phyloP scores from a whole-genome alignment of 1,140 invertebrate species.

The Drosophila willistoni region DNA sequence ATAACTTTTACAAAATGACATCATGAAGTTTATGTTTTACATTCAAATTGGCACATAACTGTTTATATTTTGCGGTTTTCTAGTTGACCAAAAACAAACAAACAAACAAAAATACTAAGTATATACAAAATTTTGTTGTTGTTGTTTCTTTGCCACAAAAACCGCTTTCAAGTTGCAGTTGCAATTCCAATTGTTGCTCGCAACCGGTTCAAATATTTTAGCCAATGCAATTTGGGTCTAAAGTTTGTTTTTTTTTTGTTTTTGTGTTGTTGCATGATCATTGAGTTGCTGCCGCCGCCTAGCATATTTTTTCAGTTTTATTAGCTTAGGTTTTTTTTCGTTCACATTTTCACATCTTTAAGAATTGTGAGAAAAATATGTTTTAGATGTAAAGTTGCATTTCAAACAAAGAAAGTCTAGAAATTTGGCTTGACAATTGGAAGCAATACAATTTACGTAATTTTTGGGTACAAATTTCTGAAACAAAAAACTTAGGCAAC shows the following conservation, averaged over 20 bases:
- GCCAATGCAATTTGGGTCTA: slow-evolving; percentile 72
- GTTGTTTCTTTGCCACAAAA: slow-evolving; percentile 41
- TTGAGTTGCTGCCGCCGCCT: slow-evolving; percentile 33
- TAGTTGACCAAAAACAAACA: slow-evolving; percentile 42
- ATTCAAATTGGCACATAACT: slow-evolving; percentile 28
- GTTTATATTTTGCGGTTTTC: slow-evolving; percentile 63
- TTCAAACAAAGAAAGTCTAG: slow-evolving; percentile 11
- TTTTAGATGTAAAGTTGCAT: slow-evolving; percentile 6
- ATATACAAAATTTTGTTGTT: neutral
- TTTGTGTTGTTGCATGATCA: slow-evolving; percentile 66
- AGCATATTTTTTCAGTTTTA: slow-evolving; percentile 47
- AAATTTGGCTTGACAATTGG: neutral
- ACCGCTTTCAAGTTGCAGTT: slow-evolving; percentile 56
- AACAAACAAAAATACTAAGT: neutral
- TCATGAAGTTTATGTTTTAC: slow-evolving; percentile 35
- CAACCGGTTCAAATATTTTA: slow-evolving; percentile 77
- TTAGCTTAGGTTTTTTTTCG: slow-evolving; percentile 41
- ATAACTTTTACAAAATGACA: slow-evolving; percentile 69
- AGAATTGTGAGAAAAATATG: slow-evolving; percentile 32
- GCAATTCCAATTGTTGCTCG: slow-evolving; percentile 31
- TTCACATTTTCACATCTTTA: slow-evolving; percentile 23
- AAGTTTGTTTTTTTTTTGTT: slow-evolving; percentile 49
- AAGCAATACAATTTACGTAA: neutral
- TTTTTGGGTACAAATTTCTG: neutral
- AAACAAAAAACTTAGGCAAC: slow-evolving; percentile 55